Evolutionary conservation across 2,888 invertebrate genomes (phyloP).

Genomic region (Tetanocera ferruginea): DNA sequence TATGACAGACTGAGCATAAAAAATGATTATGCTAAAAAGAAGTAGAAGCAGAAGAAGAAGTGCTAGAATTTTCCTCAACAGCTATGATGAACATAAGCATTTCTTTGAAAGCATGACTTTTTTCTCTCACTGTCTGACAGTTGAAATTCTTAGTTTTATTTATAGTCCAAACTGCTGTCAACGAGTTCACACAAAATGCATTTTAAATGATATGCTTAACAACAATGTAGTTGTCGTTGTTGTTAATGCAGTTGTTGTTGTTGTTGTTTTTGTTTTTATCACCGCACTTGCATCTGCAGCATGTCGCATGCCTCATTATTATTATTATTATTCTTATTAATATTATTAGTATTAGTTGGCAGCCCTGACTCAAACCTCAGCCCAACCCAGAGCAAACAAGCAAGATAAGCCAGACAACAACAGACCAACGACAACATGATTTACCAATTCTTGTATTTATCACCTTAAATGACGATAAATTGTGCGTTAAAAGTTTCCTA

Average conservation of each 20-base stretch:
- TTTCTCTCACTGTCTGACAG: background rate
- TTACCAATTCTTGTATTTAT: constrained; percentile 39
- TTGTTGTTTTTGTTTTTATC: constrained; percentile 3
- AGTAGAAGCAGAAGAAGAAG: background rate
- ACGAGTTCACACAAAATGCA: constrained; percentile 38
- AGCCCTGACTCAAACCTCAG: background rate
- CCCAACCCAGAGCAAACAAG: background rate
- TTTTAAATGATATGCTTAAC: constrained; percentile 31
- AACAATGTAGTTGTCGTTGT: background rate
- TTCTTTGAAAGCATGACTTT: constrained; percentile 10
- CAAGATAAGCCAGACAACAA: background rate
- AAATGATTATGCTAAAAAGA: background rate
- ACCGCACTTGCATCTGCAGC: constrained; percentile 25
- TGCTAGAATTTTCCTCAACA: background rate
- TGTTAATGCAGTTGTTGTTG: background rate
- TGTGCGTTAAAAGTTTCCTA: constrained; percentile 62
- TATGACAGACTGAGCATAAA: background rate
- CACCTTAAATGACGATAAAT: constrained; percentile 67
- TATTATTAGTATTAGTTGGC: background rate
- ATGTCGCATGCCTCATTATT: constrained; percentile 35
- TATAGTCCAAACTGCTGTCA: constrained; percentile 28
- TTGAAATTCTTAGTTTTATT: constrained; percentile 16
- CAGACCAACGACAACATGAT: background rate
- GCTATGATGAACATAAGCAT: background rate
- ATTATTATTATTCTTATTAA: constrained; percentile 18